These are phyloP conservation scores for Typhlichthys subterraneus DNA, from an alignment of 2,797 vertebrate genomes.

Conservation along the genomic window DNA sequence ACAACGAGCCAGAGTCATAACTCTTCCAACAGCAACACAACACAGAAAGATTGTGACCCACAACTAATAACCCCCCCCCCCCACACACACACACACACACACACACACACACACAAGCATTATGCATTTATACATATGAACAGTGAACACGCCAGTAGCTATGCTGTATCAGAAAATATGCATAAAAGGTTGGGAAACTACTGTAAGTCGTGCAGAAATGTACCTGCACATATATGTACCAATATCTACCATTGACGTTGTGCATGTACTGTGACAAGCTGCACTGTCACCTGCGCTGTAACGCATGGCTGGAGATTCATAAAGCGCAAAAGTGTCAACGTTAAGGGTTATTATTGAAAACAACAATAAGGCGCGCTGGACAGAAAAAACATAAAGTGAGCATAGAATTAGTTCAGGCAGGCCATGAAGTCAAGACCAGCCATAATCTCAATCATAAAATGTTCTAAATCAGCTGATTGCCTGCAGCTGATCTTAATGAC, in stretches of 20 bases:
- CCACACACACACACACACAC: not conserved
- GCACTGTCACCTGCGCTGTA: too few relatives aligned
- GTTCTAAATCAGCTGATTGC: too few relatives aligned
- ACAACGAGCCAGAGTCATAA: constrained; percentile 60
- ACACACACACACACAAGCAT: constrained; percentile 1
- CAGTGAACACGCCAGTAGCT: not conserved
- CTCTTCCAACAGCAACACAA: constrained; percentile 51
- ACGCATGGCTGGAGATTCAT: constrained; percentile 40
- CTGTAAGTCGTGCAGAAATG: not conserved
- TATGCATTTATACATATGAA: constrained; percentile 10
- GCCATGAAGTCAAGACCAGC: too few relatives aligned
- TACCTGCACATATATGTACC: not conserved
- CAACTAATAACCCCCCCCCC: constrained; percentile 28
- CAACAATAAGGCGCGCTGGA: constrained; percentile 38
- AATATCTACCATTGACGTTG: constrained; percentile 6
- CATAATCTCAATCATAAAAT: too few relatives aligned
- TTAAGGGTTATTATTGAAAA: constrained; percentile 53
- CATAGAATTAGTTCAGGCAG: too few relatives aligned
- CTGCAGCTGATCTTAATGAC: too few relatives aligned
- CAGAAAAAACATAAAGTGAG: constrained; percentile 1
- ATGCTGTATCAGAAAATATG: not conserved
- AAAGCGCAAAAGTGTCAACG: constrained; percentile 54
- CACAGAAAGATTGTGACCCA: constrained; percentile 47
- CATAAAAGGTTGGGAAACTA: constrained; percentile 6
- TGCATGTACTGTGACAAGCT: constrained; percentile 58